phyloP scores from a whole-genome alignment of 2,113 vertebrate species.

The Promerops cafer region DNA sequence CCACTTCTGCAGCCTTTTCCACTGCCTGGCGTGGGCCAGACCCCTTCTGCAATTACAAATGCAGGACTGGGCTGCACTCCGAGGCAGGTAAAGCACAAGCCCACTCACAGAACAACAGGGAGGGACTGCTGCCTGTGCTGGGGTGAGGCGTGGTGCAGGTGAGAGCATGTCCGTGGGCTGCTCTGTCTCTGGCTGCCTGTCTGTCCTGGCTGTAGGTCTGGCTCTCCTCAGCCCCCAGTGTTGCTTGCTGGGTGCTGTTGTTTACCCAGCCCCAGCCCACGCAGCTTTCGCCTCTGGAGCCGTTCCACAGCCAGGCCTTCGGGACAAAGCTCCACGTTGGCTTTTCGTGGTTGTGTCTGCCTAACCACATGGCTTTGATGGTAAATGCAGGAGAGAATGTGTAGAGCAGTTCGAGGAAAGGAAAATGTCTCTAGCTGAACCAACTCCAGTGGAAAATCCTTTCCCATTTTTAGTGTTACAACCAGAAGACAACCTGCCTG shows the following conservation, averaged over 20 bases:
- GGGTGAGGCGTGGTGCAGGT: background rate
- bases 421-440: background rate
- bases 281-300: background rate
- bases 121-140: background rate
- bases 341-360: background rate
- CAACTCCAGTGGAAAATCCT: background rate
- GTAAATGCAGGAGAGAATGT: background rate
- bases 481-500: background rate
- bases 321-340: background rate
- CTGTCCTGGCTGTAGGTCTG: background rate
- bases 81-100: background rate
- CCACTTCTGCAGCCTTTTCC: background rate
- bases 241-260: background rate
- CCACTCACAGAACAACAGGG: rapidly evolving
- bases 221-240: background rate
- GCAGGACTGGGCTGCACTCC: rapidly evolving
- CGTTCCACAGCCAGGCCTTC: background rate
- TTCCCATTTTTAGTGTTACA: background rate
- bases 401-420: background rate
- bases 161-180: background rate
- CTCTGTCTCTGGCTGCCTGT: background rate
- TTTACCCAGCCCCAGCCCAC: background rate
- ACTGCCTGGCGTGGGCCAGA: background rate
- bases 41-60: background rate
- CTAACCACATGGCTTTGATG: background rate